Conservation (phyloP, 2,888 invertebrate genomes). For the Drosophila villosipedis region DNA sequence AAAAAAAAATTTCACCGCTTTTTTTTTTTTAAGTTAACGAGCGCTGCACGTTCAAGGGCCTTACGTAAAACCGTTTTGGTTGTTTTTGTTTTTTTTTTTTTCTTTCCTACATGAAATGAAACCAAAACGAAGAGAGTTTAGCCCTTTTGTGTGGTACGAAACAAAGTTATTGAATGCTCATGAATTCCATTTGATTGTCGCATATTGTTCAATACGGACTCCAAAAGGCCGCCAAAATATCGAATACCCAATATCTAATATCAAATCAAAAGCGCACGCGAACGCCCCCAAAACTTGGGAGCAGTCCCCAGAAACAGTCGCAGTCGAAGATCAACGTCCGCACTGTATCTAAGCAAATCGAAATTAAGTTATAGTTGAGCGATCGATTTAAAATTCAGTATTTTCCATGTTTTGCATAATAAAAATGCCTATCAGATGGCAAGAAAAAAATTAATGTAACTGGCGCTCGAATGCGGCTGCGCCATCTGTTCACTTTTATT, state of each 20-base stretch:
- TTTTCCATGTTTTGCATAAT: constrained; percentile 81
- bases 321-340: constrained; percentile 64
- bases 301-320: constrained; percentile 27
- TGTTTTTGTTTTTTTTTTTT: background rate
- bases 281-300: constrained; percentile 42
- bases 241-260: constrained; percentile 5
- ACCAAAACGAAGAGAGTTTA: constrained; percentile 50
- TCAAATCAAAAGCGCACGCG: constrained; percentile 38
- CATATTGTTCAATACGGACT: constrained; percentile 54
- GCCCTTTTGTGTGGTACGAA: constrained; percentile 66
- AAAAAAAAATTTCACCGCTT: constrained; percentile 71
- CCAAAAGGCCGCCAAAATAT: constrained; percentile 1
- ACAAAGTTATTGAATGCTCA: constrained; percentile 48
- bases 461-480: constrained; percentile 72
- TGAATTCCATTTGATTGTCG: constrained; percentile 65
- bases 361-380: constrained; percentile 65
- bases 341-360: constrained; percentile 53
- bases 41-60: constrained; percentile 76
- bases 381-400: constrained; percentile 72
- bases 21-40: constrained; percentile 58
- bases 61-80: constrained; percentile 62
- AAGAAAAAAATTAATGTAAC: constrained; percentile 69
- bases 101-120: constrained; percentile 34
- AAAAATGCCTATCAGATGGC: constrained; percentile 70
- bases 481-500: constrained; percentile 38